phyloP scores from a whole-genome alignment of 2,888 invertebrate genomes.

The Parelbella ahira region DNA sequence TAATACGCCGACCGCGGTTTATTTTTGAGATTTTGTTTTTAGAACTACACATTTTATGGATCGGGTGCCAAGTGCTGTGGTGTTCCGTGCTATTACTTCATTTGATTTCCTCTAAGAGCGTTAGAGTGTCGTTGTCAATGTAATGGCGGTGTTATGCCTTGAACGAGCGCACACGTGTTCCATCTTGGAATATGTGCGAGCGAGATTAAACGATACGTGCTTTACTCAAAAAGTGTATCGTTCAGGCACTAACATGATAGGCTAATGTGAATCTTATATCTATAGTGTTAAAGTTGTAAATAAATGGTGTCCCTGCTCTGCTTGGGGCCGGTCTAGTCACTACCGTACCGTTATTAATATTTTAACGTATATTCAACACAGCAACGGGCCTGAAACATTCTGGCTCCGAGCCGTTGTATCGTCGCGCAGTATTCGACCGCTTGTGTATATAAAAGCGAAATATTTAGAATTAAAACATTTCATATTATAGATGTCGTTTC shows the following conservation, averaged over 20 bases:
- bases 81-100: conserved; percentile 36
- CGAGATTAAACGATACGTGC: background rate
- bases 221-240: conserved; percentile 34
- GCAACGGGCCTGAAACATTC: background rate
- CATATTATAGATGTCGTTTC: too few relatives aligned
- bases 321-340: conserved; percentile 68
- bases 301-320: conserved; percentile 50
- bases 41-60: conserved; percentile 26
- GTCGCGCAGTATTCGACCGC: conserved; percentile 55
- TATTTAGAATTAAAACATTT: conserved; percentile 13
- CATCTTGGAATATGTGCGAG: background rate
- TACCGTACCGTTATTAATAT: conserved; percentile 47
- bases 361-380: background rate
- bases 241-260: conserved; percentile 39
- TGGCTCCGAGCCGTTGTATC: conserved; percentile 43
- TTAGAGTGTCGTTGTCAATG: conserved; percentile 14
- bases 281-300: conserved; percentile 62
- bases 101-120: conserved; percentile 45
- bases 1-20: conserved; percentile 42
- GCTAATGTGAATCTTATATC: conserved; percentile 66
- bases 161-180: background rate
- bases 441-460: conserved; percentile 52
- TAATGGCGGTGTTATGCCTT: too few relatives aligned
- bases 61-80: conserved; percentile 45
- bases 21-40: conserved; percentile 59